Base-by-base conservation (phyloP, 1,140 invertebrate genomes). In the Himalopsyche phryganea region DNA sequence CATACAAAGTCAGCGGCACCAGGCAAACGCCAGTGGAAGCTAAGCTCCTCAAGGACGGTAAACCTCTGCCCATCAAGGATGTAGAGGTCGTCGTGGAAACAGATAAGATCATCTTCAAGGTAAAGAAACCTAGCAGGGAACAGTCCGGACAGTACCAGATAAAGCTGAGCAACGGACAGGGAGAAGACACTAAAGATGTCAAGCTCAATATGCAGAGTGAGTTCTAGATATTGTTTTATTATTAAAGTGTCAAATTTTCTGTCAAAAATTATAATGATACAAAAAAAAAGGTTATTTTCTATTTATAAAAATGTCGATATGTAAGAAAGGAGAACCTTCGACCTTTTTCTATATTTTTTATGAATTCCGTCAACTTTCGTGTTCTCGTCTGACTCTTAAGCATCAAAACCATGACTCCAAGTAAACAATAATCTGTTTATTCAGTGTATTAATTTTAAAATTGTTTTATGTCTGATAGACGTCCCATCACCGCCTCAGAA, bases 1-100 rank as follows among this genome's bases (percentile, higher is more conserved):
- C 95, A 68, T 98, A 90, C 76, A 90, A 90, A 94, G 92, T 96
- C 70, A 82, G 83, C 63, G 94, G 93, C 72, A 92, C 91, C 15
- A 85, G 86, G 66, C 88, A 91, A 72, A 86, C 91, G 18, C 89
- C 86, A 56, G 83, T 96, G 13, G 90, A 94, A 73, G 91, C 91
- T 1, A 95, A 96, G 74, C 69, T 96, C 18, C 74, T 91, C 48
- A 92, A 93, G 66, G 91, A 96, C 71, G 94, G 93, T 2, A 93
- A 95, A 76, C 77, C 86, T 1, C 69, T 97, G 49, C 86, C 89
- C 11, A 72, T 88, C 1, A 95, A 94, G 69, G 93, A 96, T 63
- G 86, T 94, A 11, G 94, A 96, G 70, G 83, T 91, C n/a, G 80
- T 90, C 13, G 85, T 96, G 4, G 83, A 85, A n/a, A 91, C 94